phyloP scores from a whole-genome alignment of 2,888 invertebrate genomes.

The Ariolimax columbianus region DNA sequence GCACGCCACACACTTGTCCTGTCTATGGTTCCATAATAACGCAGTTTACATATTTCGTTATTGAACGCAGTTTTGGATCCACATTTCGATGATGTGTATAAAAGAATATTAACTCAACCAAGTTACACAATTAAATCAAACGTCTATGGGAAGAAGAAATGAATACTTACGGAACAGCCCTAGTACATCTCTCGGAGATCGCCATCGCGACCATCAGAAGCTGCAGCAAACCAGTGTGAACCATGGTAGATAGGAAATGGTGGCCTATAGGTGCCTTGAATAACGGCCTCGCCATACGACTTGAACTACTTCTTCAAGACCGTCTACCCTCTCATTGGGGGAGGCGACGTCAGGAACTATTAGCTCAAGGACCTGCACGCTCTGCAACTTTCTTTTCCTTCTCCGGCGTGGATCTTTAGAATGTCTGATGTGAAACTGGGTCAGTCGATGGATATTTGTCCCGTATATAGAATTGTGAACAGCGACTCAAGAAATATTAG shows the following conservation, averaged over 20 bases:
- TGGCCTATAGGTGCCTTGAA: neutral
- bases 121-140: too few relatives aligned
- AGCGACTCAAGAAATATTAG: too few relatives aligned
- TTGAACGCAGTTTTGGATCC: too few relatives aligned
- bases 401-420: neutral
- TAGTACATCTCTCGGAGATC: constrained; percentile 42
- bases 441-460: too few relatives aligned
- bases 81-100: too few relatives aligned
- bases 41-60: too few relatives aligned
- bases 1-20: too few relatives aligned
- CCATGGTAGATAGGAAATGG: constrained; percentile 21
- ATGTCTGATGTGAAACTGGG: neutral
- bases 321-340: constrained; percentile 7
- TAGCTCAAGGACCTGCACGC: neutral
- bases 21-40: too few relatives aligned
- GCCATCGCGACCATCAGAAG: constrained; percentile 37
- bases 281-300: constrained; percentile 7
- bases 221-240: constrained; percentile 26
- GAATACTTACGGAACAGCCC: constrained; percentile 47
- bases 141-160: too few relatives aligned
- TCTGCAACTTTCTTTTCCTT: neutral
- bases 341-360: neutral
- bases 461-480: too few relatives aligned
- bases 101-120: too few relatives aligned
- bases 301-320: neutral